Evolutionary conservation across 2,797 vertebrate genomes (phyloP), one percentile per base, ranked within the genome.

Genomic region (Synaphobranchus kaupii): DNA sequence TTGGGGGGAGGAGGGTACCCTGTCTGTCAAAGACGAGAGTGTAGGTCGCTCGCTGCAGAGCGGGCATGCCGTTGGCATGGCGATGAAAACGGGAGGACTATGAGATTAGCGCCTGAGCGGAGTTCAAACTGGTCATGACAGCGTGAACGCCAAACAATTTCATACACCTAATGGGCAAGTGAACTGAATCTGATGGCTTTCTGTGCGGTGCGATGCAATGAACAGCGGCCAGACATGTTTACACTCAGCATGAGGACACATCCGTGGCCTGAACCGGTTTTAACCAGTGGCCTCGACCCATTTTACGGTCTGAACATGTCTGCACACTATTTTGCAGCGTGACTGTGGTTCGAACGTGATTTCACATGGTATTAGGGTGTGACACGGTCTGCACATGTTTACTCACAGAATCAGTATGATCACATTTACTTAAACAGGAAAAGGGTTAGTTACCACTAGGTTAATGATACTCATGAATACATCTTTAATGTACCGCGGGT

Each of bases 401-500:
- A 80, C 76, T 80, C 44, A 48, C 76, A 80, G 76, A 80, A 47
- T 50, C 44, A 9, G 44, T 17, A 22, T 1, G 39, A 48, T 80
- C 9, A 50, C 28, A 80, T 25, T 47, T 47, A 80, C 39, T 80
- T 48, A 80, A 80, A 9, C 44, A 25, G 44, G 44, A 25, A 8
- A 48, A 44, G 39, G 44, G 76, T 76, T 76, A 76, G 71, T 80
- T 80, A 80, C 76, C 76, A 48, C 76, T 80, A 3, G 76, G 17
- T 80, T 80, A 80, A 47, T 80, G 76, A 47, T 48, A 9, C 76
- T 80, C 76, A 80, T 80, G 39, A 80, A 48, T n/a, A 80, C 76
- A 80, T 48, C 39, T 17, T 47, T 80, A 80, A 80, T 80, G 76
- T 80, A 47, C 76, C 76, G 20, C 39, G 44, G 76, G 76, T 80